A percentile compares a stretch with the other conserved stretches of the same genome.
Conservation (phyloP, 2,797 vertebrate genomes). For the Odontamblyopus lacepedii region DNA sequence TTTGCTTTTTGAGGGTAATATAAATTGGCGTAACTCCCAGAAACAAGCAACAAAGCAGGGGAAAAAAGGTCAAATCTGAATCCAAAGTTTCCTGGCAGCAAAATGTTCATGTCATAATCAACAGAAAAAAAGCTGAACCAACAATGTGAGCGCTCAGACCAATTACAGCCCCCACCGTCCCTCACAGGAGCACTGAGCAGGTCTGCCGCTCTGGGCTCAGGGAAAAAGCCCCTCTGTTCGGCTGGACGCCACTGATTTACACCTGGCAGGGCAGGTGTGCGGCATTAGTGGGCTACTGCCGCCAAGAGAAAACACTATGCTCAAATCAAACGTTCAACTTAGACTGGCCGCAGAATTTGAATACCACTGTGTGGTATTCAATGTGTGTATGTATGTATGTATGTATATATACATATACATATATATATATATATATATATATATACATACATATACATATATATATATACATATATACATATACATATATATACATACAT, state of each 20-base stretch:
- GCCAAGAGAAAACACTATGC: constrained; percentile 34
- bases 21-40: constrained; percentile 50
- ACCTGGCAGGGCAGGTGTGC: constrained; percentile 46
- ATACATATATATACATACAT: too few relatives aligned
- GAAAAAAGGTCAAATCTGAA: constrained; percentile 45
- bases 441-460: too few relatives aligned
- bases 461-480: too few relatives aligned
- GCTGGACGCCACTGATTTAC: constrained; percentile 33
- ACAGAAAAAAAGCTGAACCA: constrained; percentile 47
- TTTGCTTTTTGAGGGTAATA: constrained; percentile 32
- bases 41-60: constrained; percentile 55
- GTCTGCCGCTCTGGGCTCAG: constrained; percentile 26
- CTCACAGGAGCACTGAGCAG: constrained; percentile 13
- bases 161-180: constrained; percentile 36
- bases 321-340: constrained; percentile 17
- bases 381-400: too few relatives aligned
- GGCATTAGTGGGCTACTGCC: constrained; percentile 33
- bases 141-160: constrained; percentile 38
- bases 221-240: constrained; percentile 16
- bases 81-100: constrained; percentile 63
- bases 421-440: too few relatives aligned
- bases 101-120: constrained; percentile 48
- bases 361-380: neutral
- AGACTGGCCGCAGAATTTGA: neutral
- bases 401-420: too few relatives aligned